Evolutionary conservation across 2,888 invertebrate species (phyloP).

Genomic region (Chaetoderma sp.): DNA sequence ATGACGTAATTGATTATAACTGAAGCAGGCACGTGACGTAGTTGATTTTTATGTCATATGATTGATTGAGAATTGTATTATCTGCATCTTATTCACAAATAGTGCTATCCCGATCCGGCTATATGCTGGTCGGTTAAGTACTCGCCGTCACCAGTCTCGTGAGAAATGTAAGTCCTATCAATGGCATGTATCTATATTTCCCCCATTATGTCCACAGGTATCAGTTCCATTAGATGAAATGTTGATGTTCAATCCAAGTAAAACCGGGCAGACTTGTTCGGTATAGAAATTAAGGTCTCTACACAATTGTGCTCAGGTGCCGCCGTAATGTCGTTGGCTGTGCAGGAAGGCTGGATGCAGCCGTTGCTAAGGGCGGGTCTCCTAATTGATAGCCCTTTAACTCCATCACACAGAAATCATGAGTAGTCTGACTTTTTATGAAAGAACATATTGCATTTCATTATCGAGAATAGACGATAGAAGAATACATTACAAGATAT

Average conservation of each 20-base stretch:
- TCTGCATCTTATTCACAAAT: too few species aligned
- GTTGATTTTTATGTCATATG: too few species aligned
- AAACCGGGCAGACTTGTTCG: too few species aligned
- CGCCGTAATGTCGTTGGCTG: conserved; percentile 61
- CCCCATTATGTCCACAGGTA: conserved; percentile 44
- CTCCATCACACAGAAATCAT: conserved; percentile 62
- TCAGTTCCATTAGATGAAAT: conserved; percentile 53
- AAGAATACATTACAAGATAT: conserved; percentile 49
- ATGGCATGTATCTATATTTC: conserved; percentile 56
- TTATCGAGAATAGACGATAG: too few species aligned
- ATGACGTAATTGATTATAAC: too few species aligned
- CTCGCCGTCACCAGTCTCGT: conserved; percentile 56
- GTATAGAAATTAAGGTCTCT: conserved; percentile 35
- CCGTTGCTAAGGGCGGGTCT: conserved; percentile 62
- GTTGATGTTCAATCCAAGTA: conserved; percentile 61
- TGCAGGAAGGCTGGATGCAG: conserved; percentile 53
- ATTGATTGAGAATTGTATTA: too few species aligned
- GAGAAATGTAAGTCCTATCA: conserved; percentile 60
- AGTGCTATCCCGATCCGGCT: conserved; percentile 58
- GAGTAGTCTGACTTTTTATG: conserved; percentile 47
- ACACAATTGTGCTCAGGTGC: conserved; percentile 52
- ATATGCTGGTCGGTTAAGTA: too few species aligned
- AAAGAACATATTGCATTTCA: conserved; percentile 46
- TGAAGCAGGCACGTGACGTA: too few species aligned
- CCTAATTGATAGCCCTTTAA: conserved; percentile 52